These are phyloP conservation scores for Fregetta grallaria DNA, from an alignment of 2,113 vertebrate genomes.

Conservation along the genomic window DNA sequence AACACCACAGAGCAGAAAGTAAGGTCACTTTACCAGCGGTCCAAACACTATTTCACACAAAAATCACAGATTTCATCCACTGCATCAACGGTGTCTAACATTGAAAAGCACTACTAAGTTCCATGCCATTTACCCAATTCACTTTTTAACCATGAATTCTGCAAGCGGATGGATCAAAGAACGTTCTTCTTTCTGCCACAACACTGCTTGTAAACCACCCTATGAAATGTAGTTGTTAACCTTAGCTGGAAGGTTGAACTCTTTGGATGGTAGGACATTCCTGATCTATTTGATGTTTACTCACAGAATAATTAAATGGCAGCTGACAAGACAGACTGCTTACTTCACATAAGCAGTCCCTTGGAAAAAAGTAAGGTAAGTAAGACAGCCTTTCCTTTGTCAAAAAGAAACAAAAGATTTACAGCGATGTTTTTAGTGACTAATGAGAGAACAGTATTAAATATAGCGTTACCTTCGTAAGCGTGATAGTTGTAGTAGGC, in stretches of 20 bases:
- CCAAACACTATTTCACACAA: neutral
- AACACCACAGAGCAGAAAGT: neutral
- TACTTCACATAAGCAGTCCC: neutral
- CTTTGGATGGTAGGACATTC: neutral
- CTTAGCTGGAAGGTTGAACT: neutral
- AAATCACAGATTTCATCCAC: neutral
- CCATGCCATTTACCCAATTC: neutral
- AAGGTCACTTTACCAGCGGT: neutral
- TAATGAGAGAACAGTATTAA: slow-evolving; percentile 50
- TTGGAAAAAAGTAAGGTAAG: neutral
- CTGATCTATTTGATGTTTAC: neutral
- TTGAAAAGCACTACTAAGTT: neutral
- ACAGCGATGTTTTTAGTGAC: slow-evolving; percentile 20
- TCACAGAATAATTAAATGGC: neutral
- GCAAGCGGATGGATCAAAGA: neutral
- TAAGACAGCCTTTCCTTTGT: neutral
- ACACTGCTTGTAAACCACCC: neutral
- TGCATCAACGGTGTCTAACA: neutral
- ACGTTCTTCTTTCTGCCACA: neutral
- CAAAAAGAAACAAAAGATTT: neutral
- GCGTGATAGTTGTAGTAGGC: slow-evolving; percentile 93
- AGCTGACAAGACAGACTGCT: neutral
- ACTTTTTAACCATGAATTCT: neutral
- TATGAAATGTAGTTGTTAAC: neutral
- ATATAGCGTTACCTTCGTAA: slow-evolving; percentile 86